Evolutionary conservation across 2,113 vertebrate species (phyloP), one percentile per base, ranked within the genome.

Genomic region (Mixornis gularis): DNA sequence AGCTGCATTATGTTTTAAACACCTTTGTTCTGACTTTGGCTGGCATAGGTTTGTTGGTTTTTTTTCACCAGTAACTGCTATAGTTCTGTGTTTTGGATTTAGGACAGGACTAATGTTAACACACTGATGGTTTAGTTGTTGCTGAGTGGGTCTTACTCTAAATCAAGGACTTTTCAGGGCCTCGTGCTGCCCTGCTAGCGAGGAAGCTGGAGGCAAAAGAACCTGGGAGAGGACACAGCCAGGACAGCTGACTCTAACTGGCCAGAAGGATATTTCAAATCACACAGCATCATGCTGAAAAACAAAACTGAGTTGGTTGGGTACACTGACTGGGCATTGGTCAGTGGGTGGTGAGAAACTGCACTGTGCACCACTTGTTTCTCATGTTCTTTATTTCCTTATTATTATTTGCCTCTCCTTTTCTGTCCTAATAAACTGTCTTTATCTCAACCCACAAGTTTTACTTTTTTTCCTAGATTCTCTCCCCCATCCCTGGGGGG

Each of bases 181-280:
- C 7, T 51, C 10, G 1, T 56, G 22, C 19, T 56, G 13, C 17
- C 48, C 19, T 16, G 13, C 13, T 14, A 43, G 19, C 0, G 0
- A 27, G 12, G 20, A 69, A 49, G 6, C 11, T 56, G 41, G 3
- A 13, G 5, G 12, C 14, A 44, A n/a, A 80, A 56, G 24, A 26
- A 51, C 12, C 27, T 69, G 32, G 24, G 6, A 74, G 20, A 19
- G 27, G 60, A 30, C 41, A 62, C 24, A 34, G 32, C 24, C 17
- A 9, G 41, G 9, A 21, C 30, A 24, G 22, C 15, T 73, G 19
- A 20, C 20, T 30, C 14, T 40, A 56, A 17, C 21, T 36, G 76
- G 49, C 41, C 58, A 56, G 9, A 55, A 17, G 19, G 8, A 56
- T 51, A 44, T 51, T 43, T 34, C 62, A 44, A 14, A 40, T 30